Evolutionary conservation across 1,140 invertebrate genomes (phyloP), one percentile per base, ranked within the genome.

Genomic region (Pogonus chalceus): DNA sequence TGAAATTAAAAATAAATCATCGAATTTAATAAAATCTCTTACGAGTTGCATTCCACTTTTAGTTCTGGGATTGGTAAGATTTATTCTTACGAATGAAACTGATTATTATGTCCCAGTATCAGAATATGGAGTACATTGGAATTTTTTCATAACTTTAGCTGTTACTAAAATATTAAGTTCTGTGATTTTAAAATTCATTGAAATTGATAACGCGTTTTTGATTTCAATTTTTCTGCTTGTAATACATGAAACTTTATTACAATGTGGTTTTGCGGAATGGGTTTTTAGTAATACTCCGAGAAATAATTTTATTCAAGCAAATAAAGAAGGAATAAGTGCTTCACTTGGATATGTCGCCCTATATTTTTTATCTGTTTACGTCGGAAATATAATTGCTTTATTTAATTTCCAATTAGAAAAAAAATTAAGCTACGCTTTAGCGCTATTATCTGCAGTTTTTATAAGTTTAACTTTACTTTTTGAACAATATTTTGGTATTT

Each of bases 121-220:
- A 3, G 96, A 98, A 67, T 98, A 98, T 76, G 96, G 95, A 2
- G 76, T 87, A 2, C 93, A 97, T 72, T 96, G 94, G 90, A 98
- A 98, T 70, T 98, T 98, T 67, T 98, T 97, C 66, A 83, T 96
- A 54, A 96, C 92, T 1, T 68, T 98, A 31, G 90, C 88, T 21
- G 71, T 85, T 39, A 84, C 90, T 2, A 93, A 91, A 77, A 65
- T 93, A 0, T 63, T 88, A 20, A 80, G 80, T 20, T 79, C 78
- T 22, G 56, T 81, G 24, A 59, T 87, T 22, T 69, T 83, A 14
- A 71, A 67, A 35, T 66, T 76, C 20, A 60, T 79, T 43, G 65
- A 61, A 46, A 66, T 72, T 2, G 70, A 65, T 12, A 73, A 69
- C 50, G 67, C 76, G 18, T 58, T 76, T 59, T 67, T 72, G 57